These are phyloP conservation scores for Catocala nupta DNA, from an alignment of 2,888 invertebrate genomes.

Conservation along the genomic window DNA sequence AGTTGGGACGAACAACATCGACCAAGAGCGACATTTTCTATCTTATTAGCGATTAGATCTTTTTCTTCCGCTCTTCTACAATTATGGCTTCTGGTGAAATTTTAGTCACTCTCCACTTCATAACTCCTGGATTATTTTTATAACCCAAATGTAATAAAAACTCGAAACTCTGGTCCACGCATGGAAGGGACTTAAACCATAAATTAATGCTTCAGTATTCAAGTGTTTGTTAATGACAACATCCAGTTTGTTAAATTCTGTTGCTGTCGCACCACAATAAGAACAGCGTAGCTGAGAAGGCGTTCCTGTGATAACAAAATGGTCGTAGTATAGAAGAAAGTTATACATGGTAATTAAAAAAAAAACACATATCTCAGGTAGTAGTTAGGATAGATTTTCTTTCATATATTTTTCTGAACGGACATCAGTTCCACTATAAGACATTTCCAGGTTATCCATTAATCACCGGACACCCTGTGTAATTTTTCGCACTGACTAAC, in stretches of 20 bases:
- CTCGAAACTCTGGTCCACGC: slow-evolving; percentile 3
- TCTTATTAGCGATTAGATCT: slow-evolving; percentile 2
- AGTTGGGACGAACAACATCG: slow-evolving; percentile 11
- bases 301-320: background rate
- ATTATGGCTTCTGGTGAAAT: background rate
- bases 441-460: too few relatives aligned
- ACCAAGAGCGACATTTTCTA: slow-evolving; percentile 4
- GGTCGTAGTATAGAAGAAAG: too few relatives aligned
- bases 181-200: slow-evolving; percentile 1
- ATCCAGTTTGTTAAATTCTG: slow-evolving; percentile 10
- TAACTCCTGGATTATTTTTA: slow-evolving; percentile 9
- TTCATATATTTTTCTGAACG: too few relatives aligned
- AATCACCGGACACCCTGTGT: too few relatives aligned
- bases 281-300: background rate
- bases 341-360: too few relatives aligned
- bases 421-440: too few relatives aligned
- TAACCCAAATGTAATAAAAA: slow-evolving; percentile 11
- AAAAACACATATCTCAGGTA: too few relatives aligned
- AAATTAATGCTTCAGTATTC: background rate
- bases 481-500: too few relatives aligned
- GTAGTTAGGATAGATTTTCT: too few relatives aligned
- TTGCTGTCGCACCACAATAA: background rate
- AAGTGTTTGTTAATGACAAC: background rate
- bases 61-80: slow-evolving; percentile 5
- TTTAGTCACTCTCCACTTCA: slow-evolving; percentile 6